phyloP scores from a whole-genome alignment of 2,797 vertebrate species.

The Sylvilagus floridanus region DNA sequence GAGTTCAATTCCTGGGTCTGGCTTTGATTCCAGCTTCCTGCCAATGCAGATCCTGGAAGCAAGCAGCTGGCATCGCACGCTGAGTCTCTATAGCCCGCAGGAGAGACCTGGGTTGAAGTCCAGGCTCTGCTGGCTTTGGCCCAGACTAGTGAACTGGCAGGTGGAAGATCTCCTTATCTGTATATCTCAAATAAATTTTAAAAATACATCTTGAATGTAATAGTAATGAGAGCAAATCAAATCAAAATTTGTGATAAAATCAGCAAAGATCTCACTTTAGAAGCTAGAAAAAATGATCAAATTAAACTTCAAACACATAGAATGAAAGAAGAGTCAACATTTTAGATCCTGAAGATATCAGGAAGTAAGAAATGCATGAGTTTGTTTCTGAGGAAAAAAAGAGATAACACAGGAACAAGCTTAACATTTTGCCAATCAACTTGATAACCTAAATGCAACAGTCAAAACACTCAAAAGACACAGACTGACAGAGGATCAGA shows the following conservation, averaged over 20 bases:
- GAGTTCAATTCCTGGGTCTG: too few species aligned
- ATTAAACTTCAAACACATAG: neutral
- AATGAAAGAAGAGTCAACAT: neutral
- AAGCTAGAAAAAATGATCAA: neutral
- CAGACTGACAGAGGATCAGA: neutral
- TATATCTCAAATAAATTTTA: neutral
- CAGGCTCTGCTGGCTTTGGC: too few species aligned
- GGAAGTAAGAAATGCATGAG: too few species aligned
- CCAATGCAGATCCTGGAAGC: too few species aligned
- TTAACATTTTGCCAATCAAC: neutral
- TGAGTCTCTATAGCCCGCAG: too few species aligned
- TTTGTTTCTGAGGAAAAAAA: neutral
- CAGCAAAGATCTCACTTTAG: neutral
- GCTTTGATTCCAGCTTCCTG: too few species aligned
- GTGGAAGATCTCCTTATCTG: too few species aligned
- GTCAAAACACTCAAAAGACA: slow-evolving; percentile 15
- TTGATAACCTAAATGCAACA: neutral
- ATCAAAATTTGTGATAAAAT: slow-evolving; percentile 17
- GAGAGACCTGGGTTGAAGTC: too few species aligned
- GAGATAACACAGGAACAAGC: neutral
- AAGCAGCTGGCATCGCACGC: too few species aligned
- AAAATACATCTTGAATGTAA: neutral
- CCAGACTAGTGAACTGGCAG: too few species aligned
- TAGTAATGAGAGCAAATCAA: slow-evolving; percentile 27
- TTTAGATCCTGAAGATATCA: neutral